A percentile compares a stretch with the other conserved stretches of the same genome.
Conservation (phyloP, 2,888 invertebrate species). For the Cantharis rustica region DNA sequence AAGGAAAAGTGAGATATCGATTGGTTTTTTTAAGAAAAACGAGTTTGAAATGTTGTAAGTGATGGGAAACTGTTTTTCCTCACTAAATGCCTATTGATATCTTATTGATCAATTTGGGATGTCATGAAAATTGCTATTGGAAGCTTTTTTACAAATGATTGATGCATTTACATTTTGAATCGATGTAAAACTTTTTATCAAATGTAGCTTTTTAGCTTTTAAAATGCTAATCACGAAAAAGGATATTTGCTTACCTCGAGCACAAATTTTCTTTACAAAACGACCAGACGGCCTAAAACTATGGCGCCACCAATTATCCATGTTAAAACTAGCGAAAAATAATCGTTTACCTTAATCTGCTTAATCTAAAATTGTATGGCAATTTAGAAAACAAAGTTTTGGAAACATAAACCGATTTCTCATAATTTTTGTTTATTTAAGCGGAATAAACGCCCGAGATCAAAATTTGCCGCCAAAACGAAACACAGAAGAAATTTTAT, state of each 20-base stretch:
- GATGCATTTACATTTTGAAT: not conserved
- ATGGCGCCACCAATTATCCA: conserved; percentile 42
- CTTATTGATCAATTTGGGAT: not conserved
- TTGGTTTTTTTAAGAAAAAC: not conserved
- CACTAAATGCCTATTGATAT: not conserved
- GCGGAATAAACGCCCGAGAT: conserved; percentile 51
- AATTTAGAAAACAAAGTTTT: conserved; percentile 26
- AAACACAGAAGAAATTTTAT: conserved; percentile 41
- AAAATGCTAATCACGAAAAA: not conserved
- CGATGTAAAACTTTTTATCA: not conserved
- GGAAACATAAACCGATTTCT: conserved; percentile 27
- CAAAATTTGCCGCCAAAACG: conserved; percentile 43
- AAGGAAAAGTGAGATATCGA: not conserved
- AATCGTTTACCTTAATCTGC: conserved; percentile 46
- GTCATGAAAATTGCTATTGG: not conserved
- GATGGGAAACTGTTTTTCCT: not conserved
- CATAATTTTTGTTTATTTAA: conserved; percentile 47
- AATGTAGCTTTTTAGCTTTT: not conserved
- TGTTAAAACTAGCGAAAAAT: conserved; percentile 48
- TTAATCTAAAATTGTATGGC: conserved; percentile 42
- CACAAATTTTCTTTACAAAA: not conserved
- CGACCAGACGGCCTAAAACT: conserved; percentile 30
- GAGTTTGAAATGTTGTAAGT: not conserved
- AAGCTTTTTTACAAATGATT: not conserved
- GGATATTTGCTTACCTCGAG: not conserved